Evolutionary conservation across 2,888 invertebrate species (phyloP), one percentile per base, ranked within the genome.

Genomic region (Biston stratarius): DNA sequence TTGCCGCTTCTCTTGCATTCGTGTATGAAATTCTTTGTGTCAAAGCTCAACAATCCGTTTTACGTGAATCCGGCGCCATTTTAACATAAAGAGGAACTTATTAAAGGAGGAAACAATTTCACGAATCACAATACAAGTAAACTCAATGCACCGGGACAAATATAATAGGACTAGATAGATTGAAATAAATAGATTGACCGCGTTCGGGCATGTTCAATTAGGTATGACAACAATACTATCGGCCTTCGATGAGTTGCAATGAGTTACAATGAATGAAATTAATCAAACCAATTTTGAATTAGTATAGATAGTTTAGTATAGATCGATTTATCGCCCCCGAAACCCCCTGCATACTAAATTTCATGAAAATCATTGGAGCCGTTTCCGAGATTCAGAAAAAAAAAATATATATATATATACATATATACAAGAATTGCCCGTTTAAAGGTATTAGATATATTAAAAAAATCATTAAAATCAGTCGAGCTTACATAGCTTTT

Each of bases 231-330:
- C 73, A 71, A 73, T 70, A 45, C 33, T 11, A 55, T 47, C 63
- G 63, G 55, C 62, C 57, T 64, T 56, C 60, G 67, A 71, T 51
- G 56, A 48, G 69, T 73, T 70, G 65, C 64, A 73, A 73, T 73
- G 63, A 69, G 61, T 59, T 51, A 70, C n/a, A n/a, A n/a, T n/a
- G n/a, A n/a, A n/a, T n/a, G n/a, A n/a, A n/a, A n/a, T n/a, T n/a
- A n/a, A n/a, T 71, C 61, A 61, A 67, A 61, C 56, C 57, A 53
- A 59, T 45, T 71, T 67, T 69, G 57, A 48, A 42, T 42, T 48
- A 36, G 11, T 44, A 56, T 6, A 5, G 38, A 9, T 38, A 38
- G 3, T 36, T 36, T 6, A 5, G n/a, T n/a, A n/a, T n/a, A n/a
- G n/a, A n/a, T n/a, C n/a, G n/a, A n/a, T n/a, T n/a, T n/a, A n/a